Base-by-base conservation (phyloP, 2,797 vertebrate species). In the Aphelocoma californica region DNA sequence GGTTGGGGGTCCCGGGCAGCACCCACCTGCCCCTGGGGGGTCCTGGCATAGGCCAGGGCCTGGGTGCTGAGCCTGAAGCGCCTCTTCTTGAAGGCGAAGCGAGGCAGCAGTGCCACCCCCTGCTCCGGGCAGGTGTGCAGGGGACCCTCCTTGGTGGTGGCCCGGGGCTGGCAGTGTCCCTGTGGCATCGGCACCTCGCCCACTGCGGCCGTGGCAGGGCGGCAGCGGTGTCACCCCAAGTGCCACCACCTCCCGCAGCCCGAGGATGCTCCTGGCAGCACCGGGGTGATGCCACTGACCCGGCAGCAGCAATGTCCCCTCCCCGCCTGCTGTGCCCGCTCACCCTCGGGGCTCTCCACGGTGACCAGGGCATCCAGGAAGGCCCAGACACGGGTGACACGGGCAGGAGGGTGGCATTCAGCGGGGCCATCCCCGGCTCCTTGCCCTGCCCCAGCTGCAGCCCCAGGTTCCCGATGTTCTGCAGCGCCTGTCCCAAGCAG, bases 401-500 rank as follows among this genome's bases (percentile, higher is more conserved):
- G 96, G 98, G 98, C 23, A 98, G 98, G 95, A 99, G 99, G 96
- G 98, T 93, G 47, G 98, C 97, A 53, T 99, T 98, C 36, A 99
- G 98, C 0, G 98, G 99, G 3, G 98, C 97, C 99, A 99, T 99
- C 99, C 99, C 99, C 17, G 98, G 98, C 96, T 99, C 99, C 96
- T 99, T 99, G 73, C 99, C 99, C 25, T 98, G 98, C 25, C 99
- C 99, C 92, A 98, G 96, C 97, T 99, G 99, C 86, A 99, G 98
- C 44, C 99, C 99, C 95, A 99, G 95, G 96, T 99, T 99, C 28
- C 99, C 98, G 1, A 99, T 98, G 91, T 98, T 99, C 97, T 99
- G 99, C 60, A 99, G 96, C 0, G 98, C 99, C 99, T 99, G 96
- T 16, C 25, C 45, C 29, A 0, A 0, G 0, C 5, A 12, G 31